Conservation (phyloP, 2,797 vertebrate genomes). For the Rachycentron canadum region DNA sequence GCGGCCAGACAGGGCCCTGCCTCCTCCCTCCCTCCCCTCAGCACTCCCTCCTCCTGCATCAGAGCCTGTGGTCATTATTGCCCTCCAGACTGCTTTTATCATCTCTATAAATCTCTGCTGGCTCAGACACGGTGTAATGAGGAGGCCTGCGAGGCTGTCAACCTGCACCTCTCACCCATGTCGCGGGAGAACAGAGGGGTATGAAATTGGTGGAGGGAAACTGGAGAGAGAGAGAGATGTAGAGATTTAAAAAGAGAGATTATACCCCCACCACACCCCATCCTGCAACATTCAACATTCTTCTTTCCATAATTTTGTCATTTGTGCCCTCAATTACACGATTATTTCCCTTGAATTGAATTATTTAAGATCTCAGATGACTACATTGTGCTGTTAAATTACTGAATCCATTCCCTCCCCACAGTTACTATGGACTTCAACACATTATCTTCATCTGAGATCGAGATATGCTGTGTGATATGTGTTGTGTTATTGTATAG, state of each 20-base stretch:
- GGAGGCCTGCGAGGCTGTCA: conserved; percentile 69
- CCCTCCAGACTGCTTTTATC: conserved; percentile 82
- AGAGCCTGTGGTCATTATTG: conserved; percentile 76
- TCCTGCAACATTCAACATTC: neutral
- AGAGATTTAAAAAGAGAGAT: conserved; percentile 44
- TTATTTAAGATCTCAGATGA: neutral
- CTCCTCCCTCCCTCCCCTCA: neutral
- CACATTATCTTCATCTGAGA: neutral
- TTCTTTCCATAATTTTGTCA: neutral
- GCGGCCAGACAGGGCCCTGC: conserved; percentile 34
- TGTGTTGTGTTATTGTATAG: neutral
- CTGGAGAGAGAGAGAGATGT: conserved; percentile 29
- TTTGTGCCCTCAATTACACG: neutral
- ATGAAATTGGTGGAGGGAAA: conserved; percentile 39
- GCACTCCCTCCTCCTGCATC: conserved; percentile 42
- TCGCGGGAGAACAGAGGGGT: conserved; percentile 36
- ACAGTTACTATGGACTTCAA: neutral
- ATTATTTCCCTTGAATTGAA: neutral
- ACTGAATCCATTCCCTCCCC: neutral
- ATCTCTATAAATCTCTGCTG: conserved; percentile 81
- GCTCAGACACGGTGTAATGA: conserved; percentile 77
- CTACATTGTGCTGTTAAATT: neutral
- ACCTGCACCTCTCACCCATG: conserved; percentile 70
- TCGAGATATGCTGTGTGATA: neutral
- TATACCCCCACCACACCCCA: neutral